Percentiles rank a stretch among this genome's conserved stretches.
These are phyloP conservation scores for Taurulus bubalis DNA, from an alignment of 2,113 vertebrate species.

Conservation along the genomic window DNA sequence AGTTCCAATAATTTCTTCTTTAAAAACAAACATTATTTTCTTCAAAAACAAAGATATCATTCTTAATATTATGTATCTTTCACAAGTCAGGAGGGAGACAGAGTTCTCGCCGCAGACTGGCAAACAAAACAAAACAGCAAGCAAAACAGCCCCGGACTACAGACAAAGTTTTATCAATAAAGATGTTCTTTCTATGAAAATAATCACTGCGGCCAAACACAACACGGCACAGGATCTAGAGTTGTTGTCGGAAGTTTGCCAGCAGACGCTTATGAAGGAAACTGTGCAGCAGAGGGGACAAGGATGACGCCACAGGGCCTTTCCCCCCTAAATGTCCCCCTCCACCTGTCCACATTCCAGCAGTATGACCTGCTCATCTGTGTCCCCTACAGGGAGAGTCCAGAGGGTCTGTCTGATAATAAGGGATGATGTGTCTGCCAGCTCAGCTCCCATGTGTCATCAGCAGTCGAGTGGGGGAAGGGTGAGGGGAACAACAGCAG, in stretches of 20 bases:
- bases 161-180: conserved; percentile 81
- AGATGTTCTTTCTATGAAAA: conserved; percentile 82
- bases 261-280: conserved; percentile 65
- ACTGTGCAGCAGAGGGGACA: conserved; percentile 51
- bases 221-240: conserved; percentile 68
- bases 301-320: conserved; percentile 48
- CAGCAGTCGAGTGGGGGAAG: conserved; percentile 44
- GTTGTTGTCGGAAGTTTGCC: conserved; percentile 62
- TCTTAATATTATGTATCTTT: conserved; percentile 61
- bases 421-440: conserved; percentile 62
- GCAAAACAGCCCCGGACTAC: conserved; percentile 70
- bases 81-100: conserved; percentile 60
- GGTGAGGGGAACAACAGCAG: conserved; percentile 47
- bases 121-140: conserved; percentile 73
- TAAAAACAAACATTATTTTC: conserved; percentile 47
- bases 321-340: conserved; percentile 19
- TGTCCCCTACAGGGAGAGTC: conserved; percentile 23
- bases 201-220: conserved; percentile 70
- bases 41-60: conserved; percentile 58
- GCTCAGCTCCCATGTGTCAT: conserved; percentile 64
- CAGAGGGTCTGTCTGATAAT: conserved; percentile 44
- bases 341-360: conserved; percentile 69
- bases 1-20: conserved; percentile 24
- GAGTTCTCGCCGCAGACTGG: conserved; percentile 64
- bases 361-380: conserved; percentile 54